Base-by-base conservation (phyloP, 2,113 vertebrate species). In the Ceyx melanurus region DNA sequence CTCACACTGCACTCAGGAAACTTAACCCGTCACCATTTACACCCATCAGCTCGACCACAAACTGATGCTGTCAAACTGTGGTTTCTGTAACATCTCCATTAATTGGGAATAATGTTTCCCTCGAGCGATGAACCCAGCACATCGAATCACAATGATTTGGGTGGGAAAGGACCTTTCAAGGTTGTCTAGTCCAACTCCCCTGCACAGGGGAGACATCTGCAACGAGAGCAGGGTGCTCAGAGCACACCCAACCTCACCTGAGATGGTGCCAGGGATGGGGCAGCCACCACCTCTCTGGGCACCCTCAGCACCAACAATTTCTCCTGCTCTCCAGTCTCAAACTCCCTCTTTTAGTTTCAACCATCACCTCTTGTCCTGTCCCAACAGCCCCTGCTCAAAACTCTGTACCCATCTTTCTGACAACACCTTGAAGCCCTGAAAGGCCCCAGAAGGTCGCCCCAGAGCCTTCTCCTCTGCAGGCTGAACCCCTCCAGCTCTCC, bases 1-100 rank as follows among this genome's bases (percentile, higher is more conserved):
- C 73, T 21, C 19, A 1, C 62, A 20, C 22, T 19, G 4, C 5
- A 0, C n/a, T 18, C 40, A 0, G 12, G 46, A 35, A 57, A 29
- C 19, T 35, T 12, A 65, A 11, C 66, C 53, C 25, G 0, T 9
- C 22, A 3, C 43, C 45, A 4, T 6, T 35, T 5, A 11, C 54
- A 4, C 31, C 61, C 13, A 0, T 15, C 71, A 7, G 66, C 61
- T 29, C 12, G 1, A 57, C 64, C 68, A 31, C 65, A 20, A 72
- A 61, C 29, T 42, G 3, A 1, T 0, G 10, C 50, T 10, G 43
- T 13, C 75, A 33, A 42, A 15, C 43, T 6, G 33, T 3, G 62
- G 43, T 58, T 82, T 19, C 50, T 22, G 13, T 71, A 71, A 6
- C 83, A 4, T 4, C 56, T 66, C 68, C 48, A 2, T 19, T 16